Evolutionary conservation across 1,140 invertebrate genomes (phyloP).

Genomic region (Planococcus citri): DNA sequence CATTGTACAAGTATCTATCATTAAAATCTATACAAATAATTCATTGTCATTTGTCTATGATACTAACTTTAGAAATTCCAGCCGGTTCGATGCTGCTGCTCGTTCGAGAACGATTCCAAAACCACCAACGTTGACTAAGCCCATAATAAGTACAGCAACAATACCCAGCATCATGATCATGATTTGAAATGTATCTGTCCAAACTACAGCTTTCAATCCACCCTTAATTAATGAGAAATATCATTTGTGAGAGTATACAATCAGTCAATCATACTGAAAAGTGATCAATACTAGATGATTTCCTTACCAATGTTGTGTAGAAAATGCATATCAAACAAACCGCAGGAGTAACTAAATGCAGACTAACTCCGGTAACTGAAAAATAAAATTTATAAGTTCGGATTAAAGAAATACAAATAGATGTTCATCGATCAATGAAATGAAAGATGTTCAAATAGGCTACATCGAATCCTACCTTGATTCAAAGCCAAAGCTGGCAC

Average conservation of each 20-base stretch:
- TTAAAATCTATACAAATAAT: slow-evolving; percentile 6
- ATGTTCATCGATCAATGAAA: too few relatives aligned
- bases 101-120: slow-evolving; percentile 45
- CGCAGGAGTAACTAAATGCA: slow-evolving; percentile 29
- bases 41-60: background rate
- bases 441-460: background rate
- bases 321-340: slow-evolving; percentile 31
- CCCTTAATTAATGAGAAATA: too few relatives aligned
- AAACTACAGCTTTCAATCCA: slow-evolving; percentile 74
- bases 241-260: too few relatives aligned
- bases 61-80: slow-evolving; percentile 46
- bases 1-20: slow-evolving; percentile 26
- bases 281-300: background rate
- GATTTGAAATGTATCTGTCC: slow-evolving; percentile 74
- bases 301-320: slow-evolving; percentile 31
- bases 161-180: slow-evolving; percentile 61
- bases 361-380: slow-evolving; percentile 30
- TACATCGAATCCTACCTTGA: too few relatives aligned
- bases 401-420: slow-evolving; percentile 21
- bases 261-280: slow-evolving; percentile 23
- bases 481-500: slow-evolving; percentile 33
- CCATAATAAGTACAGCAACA: slow-evolving; percentile 51
- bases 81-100: slow-evolving; percentile 40
- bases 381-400: too few relatives aligned
- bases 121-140: slow-evolving; percentile 51